Evolutionary conservation across 2,888 invertebrate genomes (phyloP).

Genomic region (Willowsia nigromaculata): DNA sequence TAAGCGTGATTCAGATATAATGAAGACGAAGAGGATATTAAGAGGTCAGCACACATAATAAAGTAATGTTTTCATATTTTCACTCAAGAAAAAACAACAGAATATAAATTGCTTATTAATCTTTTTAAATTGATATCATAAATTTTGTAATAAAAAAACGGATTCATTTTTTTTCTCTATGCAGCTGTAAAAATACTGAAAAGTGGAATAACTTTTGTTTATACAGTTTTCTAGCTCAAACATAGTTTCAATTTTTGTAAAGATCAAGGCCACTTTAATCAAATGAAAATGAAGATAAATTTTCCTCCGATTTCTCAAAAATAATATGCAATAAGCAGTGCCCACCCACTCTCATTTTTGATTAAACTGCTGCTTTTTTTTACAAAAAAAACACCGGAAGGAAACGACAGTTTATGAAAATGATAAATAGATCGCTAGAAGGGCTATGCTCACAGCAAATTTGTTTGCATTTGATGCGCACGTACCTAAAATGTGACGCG

Average conservation of each 20-base stretch:
- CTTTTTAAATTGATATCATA: neutral
- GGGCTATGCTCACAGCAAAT: neutral
- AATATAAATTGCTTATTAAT: neutral
- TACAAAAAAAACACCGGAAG: neutral
- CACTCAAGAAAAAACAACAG: neutral
- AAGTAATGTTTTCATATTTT: neutral
- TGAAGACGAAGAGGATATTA: neutral
- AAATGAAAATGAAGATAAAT: neutral
- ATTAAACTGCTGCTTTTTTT: too few relatives aligned
- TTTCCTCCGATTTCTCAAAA: too few relatives aligned
- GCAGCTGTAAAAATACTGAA: too few relatives aligned
- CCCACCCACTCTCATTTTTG: neutral
- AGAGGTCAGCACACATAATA: conserved; percentile 3
- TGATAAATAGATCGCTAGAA: neutral
- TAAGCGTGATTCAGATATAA: neutral
- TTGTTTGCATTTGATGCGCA: neutral
- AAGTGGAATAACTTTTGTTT: too few relatives aligned
- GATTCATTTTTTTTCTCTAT: too few relatives aligned
- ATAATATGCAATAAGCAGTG: too few relatives aligned
- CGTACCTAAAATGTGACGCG: neutral
- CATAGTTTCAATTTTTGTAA: neutral
- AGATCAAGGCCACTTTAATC: neutral
- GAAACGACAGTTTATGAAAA: neutral
- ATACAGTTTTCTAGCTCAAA: too few relatives aligned
- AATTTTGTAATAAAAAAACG: neutral